Evolutionary conservation across 2,797 vertebrate genomes (phyloP).

Genomic region (Garrulus glandarius): DNA sequence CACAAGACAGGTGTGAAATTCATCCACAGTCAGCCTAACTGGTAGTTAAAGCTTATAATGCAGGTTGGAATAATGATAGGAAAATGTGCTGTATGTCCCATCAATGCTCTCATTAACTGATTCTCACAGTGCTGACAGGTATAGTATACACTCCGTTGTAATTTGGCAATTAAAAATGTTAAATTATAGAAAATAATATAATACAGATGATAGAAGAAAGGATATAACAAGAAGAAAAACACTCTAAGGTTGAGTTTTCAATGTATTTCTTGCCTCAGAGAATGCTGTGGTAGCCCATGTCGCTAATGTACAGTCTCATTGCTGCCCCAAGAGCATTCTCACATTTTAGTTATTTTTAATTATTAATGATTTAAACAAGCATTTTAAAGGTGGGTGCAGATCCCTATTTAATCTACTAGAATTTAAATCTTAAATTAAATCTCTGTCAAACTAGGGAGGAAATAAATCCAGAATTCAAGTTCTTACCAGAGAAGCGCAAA

Average conservation of each 20-base stretch:
- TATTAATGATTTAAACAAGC: background rate
- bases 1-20: background rate
- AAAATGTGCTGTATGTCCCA: accelerated
- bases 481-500: background rate
- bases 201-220: background rate
- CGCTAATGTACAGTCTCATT: accelerated
- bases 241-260: background rate
- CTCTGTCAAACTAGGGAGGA: accelerated
- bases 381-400: background rate
- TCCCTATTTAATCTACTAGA: background rate
- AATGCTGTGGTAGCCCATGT: accelerated
- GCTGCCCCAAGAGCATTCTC: background rate
- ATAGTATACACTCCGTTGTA: background rate
- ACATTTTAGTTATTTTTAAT: background rate
- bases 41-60: background rate
- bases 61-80: background rate
- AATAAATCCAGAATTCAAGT: background rate
- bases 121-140: background rate
- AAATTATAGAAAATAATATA: background rate
- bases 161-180: background rate
- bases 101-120: background rate
- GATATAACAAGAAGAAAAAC: background rate
- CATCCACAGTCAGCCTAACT: background rate
- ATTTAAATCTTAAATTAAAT: background rate
- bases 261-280: background rate